Conservation (phyloP, 1,140 invertebrate species). For the Drosophila arawakana region DNA sequence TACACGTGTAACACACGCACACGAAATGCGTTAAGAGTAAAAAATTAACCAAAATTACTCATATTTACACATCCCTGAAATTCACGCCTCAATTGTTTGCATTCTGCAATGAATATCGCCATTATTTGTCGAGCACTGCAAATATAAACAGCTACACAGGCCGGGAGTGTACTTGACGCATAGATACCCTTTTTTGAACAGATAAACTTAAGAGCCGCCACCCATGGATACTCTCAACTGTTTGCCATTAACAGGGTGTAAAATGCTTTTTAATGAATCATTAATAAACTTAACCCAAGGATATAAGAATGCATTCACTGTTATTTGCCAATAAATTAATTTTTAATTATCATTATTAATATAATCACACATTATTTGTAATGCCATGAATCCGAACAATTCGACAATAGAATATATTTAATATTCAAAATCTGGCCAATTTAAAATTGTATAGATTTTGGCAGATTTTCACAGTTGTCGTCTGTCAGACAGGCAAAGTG, state of each 20-base stretch:
- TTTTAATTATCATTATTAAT: slow-evolving; percentile 56
- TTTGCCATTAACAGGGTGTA: neutral
- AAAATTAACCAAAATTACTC: slow-evolving; percentile 41
- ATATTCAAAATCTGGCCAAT: slow-evolving; percentile 30
- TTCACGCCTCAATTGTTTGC: slow-evolving; percentile 54
- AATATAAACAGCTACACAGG: slow-evolving; percentile 12
- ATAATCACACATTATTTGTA: slow-evolving; percentile 23
- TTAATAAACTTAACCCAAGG: slow-evolving; percentile 4
- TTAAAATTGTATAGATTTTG: slow-evolving; percentile 47
- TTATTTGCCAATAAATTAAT: slow-evolving; percentile 56
- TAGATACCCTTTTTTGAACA: neutral
- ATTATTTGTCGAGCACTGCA: slow-evolving; percentile 48
- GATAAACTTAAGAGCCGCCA: too few relatives aligned
- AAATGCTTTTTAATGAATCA: slow-evolving; percentile 10
- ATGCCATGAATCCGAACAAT: slow-evolving; percentile 16
- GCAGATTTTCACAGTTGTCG: slow-evolving; percentile 15
- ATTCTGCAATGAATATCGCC: slow-evolving; percentile 50
- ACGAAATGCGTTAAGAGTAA: slow-evolving; percentile 17
- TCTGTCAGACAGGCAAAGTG: neutral
- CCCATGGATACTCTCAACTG: neutral
- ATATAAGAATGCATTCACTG: neutral
- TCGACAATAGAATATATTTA: slow-evolving; percentile 22
- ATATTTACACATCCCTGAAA: slow-evolving; percentile 58
- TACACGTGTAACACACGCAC: neutral
- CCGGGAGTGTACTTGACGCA: neutral